Percentiles rank a stretch among this genome's conserved stretches.
phyloP scores from a whole-genome alignment of 2,888 invertebrate genomes.

The Hyposoter dolosus region DNA sequence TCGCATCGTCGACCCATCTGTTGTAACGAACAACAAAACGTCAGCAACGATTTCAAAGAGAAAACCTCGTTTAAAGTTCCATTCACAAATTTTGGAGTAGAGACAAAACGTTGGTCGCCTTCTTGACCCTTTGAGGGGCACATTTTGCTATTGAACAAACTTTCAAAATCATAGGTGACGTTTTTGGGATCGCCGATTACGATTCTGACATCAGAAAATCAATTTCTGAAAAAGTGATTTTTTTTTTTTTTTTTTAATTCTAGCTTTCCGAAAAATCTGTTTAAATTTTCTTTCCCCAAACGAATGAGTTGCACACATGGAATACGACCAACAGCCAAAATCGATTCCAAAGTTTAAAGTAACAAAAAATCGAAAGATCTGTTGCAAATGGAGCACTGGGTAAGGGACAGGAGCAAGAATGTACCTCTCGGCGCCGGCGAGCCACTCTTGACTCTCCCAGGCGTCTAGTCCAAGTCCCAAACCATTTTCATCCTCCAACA shows the following conservation, averaged over 20 bases:
- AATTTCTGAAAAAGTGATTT: no score
- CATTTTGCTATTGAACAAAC: no score
- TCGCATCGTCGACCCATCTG: constrained; percentile 90
- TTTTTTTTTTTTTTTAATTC: no score
- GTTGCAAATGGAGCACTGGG: not conserved
- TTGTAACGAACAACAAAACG: not conserved
- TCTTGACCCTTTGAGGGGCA: no score
- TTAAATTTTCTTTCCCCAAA: no score
- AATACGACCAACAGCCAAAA: not conserved
- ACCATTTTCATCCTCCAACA: constrained; percentile 80
- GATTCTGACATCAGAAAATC: no score
- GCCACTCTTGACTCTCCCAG: constrained; percentile 82
- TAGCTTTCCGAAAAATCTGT: no score
- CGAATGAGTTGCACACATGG: not conserved
- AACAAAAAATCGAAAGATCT: no score
- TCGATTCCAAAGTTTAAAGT: not conserved
- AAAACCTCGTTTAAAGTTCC: not conserved
- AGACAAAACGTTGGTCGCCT: no score
- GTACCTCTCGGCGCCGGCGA: constrained; percentile 82
- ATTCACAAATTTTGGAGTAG: not conserved
- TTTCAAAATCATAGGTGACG: no score
- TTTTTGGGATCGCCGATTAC: no score
- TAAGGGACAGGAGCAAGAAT: not conserved
- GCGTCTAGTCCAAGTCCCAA: constrained; percentile 80
- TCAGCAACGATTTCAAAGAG: not conserved